Evolutionary conservation across 2,797 vertebrate genomes (phyloP).

Genomic region (Rallus crepitans): DNA sequence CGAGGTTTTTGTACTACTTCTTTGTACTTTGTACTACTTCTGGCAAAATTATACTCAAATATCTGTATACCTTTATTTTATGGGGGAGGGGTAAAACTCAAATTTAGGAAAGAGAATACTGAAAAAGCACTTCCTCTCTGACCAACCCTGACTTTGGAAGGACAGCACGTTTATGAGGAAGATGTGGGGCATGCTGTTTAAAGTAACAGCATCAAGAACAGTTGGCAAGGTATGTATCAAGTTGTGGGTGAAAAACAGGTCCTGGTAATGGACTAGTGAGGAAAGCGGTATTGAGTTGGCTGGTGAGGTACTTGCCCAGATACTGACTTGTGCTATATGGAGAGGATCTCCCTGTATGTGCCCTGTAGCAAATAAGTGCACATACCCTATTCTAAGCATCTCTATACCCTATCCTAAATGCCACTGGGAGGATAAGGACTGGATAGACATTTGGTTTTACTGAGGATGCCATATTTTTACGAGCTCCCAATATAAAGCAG

Average conservation of each 20-base stretch:
- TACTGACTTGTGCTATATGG: neutral
- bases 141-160: neutral
- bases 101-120: neutral
- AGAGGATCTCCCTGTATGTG: neutral
- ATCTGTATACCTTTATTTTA: neutral
- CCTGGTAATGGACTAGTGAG: neutral
- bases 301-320: neutral
- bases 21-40: neutral
- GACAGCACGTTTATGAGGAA: neutral
- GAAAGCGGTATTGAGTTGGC: neutral
- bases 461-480: neutral
- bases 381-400: neutral
- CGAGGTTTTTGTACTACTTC: neutral
- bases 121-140: neutral
- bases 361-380: neutral
- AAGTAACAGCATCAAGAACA: neutral
- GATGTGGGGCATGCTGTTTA: neutral
- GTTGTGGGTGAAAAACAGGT: neutral
- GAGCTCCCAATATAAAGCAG: neutral
- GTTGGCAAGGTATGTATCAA: neutral
- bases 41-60: neutral
- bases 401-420: neutral
- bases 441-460: neutral
- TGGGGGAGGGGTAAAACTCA: neutral
- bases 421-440: neutral